Evolutionary conservation across 2,888 invertebrate genomes (phyloP).

Genomic region (Venustoraphidia nigricollis): DNA sequence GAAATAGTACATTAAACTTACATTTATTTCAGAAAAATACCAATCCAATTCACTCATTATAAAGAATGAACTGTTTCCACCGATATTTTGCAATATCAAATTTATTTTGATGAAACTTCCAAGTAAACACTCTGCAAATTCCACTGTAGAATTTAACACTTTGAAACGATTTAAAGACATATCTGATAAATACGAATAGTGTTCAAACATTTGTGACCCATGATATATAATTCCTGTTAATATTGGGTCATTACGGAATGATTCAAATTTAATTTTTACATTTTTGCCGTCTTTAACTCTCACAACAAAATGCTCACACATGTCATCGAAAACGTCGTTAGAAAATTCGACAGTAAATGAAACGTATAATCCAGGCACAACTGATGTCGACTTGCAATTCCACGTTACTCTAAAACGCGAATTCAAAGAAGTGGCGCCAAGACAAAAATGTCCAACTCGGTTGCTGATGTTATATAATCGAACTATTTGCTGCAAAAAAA

Average conservation of each 20-base stretch:
- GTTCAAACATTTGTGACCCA: neutral
- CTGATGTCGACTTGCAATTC: neutral
- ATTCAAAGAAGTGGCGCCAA: too few species aligned
- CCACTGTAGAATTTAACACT: slow-evolving; percentile 24
- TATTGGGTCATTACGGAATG: neutral
- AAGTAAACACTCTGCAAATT: slow-evolving; percentile 27
- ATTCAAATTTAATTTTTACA: slow-evolving; percentile 12
- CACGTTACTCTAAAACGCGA: neutral
- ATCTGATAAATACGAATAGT: neutral
- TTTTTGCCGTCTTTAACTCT: slow-evolving; percentile 20
- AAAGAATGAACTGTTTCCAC: slow-evolving; percentile 26
- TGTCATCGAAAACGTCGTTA: slow-evolving; percentile 20
- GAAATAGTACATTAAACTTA: too few species aligned
- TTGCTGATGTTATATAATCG: too few species aligned
- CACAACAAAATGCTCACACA: slow-evolving; percentile 20
- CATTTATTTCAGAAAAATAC: slow-evolving; percentile 23
- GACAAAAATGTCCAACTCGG: too few species aligned
- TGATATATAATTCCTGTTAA: slow-evolving; percentile 1
- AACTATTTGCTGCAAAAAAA: too few species aligned
- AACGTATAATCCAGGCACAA: slow-evolving; percentile 28
- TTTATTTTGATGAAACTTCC: slow-evolving; percentile 20
- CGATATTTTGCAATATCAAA: slow-evolving; percentile 23
- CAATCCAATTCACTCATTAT: slow-evolving; percentile 29
- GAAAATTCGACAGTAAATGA: slow-evolving; percentile 22
- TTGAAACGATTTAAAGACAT: neutral